These are phyloP conservation scores for Myotis myotis DNA, from an alignment of 2,797 vertebrate genomes.

Conservation along the genomic window DNA sequence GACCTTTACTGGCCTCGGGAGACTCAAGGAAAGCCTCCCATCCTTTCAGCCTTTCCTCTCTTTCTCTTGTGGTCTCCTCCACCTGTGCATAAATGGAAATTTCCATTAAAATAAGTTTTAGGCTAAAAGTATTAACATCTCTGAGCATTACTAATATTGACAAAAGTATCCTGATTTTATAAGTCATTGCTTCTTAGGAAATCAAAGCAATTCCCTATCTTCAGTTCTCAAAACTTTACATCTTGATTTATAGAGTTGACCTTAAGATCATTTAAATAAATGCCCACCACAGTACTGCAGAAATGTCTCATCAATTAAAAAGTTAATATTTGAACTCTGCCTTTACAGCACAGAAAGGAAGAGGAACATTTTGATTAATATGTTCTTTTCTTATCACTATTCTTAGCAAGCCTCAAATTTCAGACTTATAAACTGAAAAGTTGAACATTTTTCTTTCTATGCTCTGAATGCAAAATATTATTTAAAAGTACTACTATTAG, in stretches of 20 bases:
- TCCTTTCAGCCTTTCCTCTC: slow-evolving; percentile 94
- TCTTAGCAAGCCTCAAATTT: slow-evolving; percentile 35
- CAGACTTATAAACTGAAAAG: not conserved
- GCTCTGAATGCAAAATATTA: slow-evolving; percentile 10
- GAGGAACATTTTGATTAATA: not conserved
- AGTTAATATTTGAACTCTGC: not conserved
- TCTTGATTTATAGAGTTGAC: not conserved
- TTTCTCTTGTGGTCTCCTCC: slow-evolving; percentile 95
- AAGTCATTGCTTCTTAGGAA: not conserved
- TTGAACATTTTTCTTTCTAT: not conserved
- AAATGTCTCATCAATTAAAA: slow-evolving; percentile 38
- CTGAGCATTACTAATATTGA: not conserved
- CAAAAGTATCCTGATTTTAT: not conserved
- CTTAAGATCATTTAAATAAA: slow-evolving; percentile 16
- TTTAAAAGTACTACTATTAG: slow-evolving; percentile 3
- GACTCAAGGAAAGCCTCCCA: slow-evolving; percentile 91
- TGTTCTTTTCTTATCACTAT: slow-evolving; percentile 18
- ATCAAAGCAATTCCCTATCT: not conserved
- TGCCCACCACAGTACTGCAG: not conserved
- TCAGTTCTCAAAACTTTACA: slow-evolving; percentile 19
- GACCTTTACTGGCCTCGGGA: slow-evolving; percentile 70
- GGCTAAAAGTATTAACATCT: not conserved
- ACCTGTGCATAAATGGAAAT: slow-evolving; percentile 84
- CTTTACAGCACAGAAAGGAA: not conserved
- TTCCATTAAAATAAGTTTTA: slow-evolving; percentile 17